Conservation (phyloP, 2,113 vertebrate species). For the Alethe castanea region DNA sequence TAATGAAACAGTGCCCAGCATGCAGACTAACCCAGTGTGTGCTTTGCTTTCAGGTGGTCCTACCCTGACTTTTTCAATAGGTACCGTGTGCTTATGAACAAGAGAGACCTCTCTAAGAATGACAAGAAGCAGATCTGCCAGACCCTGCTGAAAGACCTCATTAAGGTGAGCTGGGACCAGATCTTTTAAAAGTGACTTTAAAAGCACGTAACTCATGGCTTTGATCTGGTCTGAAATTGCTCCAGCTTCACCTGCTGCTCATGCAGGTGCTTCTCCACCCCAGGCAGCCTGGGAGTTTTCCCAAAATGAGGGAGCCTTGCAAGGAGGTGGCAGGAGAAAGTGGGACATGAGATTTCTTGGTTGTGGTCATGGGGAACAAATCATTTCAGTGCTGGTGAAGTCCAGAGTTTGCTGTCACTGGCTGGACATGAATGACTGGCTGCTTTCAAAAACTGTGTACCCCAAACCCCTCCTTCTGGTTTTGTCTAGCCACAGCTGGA, state of each 20-base stretch:
- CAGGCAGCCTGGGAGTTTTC: not conserved
- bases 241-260: not conserved
- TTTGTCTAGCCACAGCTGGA: not conserved
- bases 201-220: accelerated
- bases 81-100: constrained; percentile 88
- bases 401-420: not conserved
- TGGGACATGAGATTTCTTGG: not conserved
- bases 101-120: constrained; percentile 72
- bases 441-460: not conserved
- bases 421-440: not conserved
- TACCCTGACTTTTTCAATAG: constrained; percentile 92
- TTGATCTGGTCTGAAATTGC: not conserved
- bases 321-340: not conserved
- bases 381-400: not conserved
- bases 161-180: constrained; percentile 79
- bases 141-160: constrained; percentile 82
- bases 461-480: not conserved
- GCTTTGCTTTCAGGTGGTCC: constrained; percentile 83
- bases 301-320: not conserved
- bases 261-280: not conserved
- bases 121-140: constrained; percentile 88
- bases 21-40: not conserved
- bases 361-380: not conserved
- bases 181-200: not conserved
- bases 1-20: too few species aligned